Conservation (phyloP, 2,888 invertebrate genomes). For the Chrysotoxum bicinctum region DNA sequence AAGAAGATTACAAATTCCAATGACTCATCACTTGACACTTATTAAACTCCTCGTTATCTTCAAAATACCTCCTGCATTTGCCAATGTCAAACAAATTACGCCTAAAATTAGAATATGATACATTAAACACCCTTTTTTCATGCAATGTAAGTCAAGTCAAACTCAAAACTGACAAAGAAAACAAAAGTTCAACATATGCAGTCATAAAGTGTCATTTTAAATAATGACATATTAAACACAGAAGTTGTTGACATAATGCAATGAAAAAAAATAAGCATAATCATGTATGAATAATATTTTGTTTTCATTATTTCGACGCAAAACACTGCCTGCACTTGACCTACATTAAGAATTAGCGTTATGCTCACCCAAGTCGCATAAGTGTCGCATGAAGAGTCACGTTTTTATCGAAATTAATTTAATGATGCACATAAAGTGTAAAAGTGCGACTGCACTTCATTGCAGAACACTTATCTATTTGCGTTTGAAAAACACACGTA, state of each 20-base stretch:
- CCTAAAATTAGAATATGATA: not conserved
- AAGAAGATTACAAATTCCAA: not conserved
- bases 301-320: slow-evolving; percentile 47
- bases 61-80: not conserved
- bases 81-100: not conserved
- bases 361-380: slow-evolving; percentile 49
- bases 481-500: slow-evolving; percentile 37
- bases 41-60: not conserved
- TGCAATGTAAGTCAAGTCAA: not conserved
- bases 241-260: slow-evolving; percentile 57
- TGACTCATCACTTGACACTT: not conserved
- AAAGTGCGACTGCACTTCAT: slow-evolving; percentile 51
- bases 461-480: slow-evolving; percentile 39
- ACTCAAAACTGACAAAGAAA: slow-evolving; percentile 7
- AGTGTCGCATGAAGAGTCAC: slow-evolving; percentile 60
- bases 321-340: slow-evolving; percentile 63
- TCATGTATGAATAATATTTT: slow-evolving; percentile 42
- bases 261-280: slow-evolving; percentile 38
- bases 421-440: slow-evolving; percentile 51
- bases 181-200: slow-evolving; percentile 9
- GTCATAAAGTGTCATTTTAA: slow-evolving; percentile 21
- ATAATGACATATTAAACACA: slow-evolving; percentile 20
- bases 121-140: not conserved
- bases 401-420: slow-evolving; percentile 68
- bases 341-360: slow-evolving; percentile 51